Evolutionary conservation across 2,113 vertebrate species (phyloP), one percentile per base, ranked within the genome.

Genomic region (Copsychus sechellarum): DNA sequence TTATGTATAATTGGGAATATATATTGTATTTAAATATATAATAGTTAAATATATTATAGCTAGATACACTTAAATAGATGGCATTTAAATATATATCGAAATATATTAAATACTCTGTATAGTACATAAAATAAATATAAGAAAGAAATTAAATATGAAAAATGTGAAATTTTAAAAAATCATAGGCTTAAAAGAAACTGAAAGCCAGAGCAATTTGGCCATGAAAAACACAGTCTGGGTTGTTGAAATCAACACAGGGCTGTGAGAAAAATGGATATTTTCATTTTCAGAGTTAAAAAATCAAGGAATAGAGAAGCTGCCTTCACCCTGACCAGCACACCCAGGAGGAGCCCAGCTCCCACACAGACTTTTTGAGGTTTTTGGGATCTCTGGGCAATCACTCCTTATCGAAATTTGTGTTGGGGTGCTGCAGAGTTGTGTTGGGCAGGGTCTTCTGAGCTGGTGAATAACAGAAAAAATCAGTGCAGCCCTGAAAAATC

Each of bases 381-480:
- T 40, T 12, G 29, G 29, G 23, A 9, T 51, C 36, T n/a, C 29
- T 17, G 14, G 71, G 45, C 40, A 4, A 29, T 8, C 23, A 15
- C 26, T 18, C 34, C 23, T 24, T 16, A 9, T 48, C 8, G 43
- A 64, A 45, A 3, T 1, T 3, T 13, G 17, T 6, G 0, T 4
- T 2, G 8, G 33, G 38, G 57, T 23, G 42, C 18, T 81, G 47
- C 47, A 38, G 53, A 36, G 31, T 19, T 43, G 21, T 67, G 22
- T 3, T 8, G 17, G 48, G 69, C 42, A 78, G 24, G 2, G 1
- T 23, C n/a, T 43, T 31, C 42, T 33, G 74, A 26, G 26, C 31
- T 40, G 67, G 9, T 38, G 26, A 67, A 22, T 14, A 12, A 22
- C 0, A 4, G 53, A 45, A 23, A 38, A 12, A 7, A 2, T 38